Evolutionary conservation across 2,113 vertebrate genomes (phyloP).

Genomic region (Zosterops pallidus): DNA sequence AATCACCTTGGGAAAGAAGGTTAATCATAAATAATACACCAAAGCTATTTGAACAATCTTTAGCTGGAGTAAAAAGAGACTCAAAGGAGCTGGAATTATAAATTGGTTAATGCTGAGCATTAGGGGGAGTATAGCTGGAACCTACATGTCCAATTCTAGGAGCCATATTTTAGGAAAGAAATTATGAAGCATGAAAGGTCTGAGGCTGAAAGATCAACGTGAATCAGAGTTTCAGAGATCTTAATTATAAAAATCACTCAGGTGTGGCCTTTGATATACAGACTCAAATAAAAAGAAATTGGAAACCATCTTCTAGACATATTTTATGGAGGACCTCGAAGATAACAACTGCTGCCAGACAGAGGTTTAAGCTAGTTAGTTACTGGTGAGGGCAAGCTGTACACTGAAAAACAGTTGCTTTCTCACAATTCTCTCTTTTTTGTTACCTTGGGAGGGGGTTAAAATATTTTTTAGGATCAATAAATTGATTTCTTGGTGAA

Average conservation of each 20-base stretch:
- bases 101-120: slow-evolving; percentile 13
- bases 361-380: background rate
- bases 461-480: background rate
- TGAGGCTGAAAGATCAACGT: slow-evolving; percentile 47
- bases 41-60: background rate
- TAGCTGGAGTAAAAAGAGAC: background rate
- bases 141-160: slow-evolving; percentile 18
- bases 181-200: slow-evolving; percentile 46
- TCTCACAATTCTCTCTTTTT: background rate
- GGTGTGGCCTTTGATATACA: slow-evolving; percentile 49
- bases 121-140: background rate
- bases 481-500: background rate
- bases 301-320: slow-evolving; percentile 33
- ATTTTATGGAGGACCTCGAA: slow-evolving; percentile 28
- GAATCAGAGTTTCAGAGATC: slow-evolving; percentile 52
- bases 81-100: slow-evolving; percentile 10
- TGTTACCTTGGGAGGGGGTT: background rate
- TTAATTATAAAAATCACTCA: slow-evolving; percentile 62
- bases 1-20: background rate
- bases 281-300: slow-evolving; percentile 58
- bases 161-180: slow-evolving; percentile 37
- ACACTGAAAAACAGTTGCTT: background rate
- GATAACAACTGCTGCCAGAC: background rate
- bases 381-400: background rate
- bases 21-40: slow-evolving; percentile 24